These are phyloP conservation scores for Stegodyphus dumicola DNA, from an alignment of 1,140 invertebrate genomes.

Conservation along the genomic window DNA sequence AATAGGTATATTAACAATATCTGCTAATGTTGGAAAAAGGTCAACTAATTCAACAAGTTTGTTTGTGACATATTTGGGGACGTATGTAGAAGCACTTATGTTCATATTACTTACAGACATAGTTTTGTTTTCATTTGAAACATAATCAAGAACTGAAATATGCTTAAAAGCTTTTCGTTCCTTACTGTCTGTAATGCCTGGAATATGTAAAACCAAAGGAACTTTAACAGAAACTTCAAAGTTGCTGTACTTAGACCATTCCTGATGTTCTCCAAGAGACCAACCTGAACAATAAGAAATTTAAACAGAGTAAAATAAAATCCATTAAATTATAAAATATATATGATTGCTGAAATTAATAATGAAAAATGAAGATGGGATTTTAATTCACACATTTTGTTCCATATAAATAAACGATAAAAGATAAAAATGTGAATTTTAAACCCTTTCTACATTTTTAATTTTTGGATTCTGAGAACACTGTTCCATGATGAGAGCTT, in stretches of 20 bases:
- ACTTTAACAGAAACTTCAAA: slow-evolving; percentile 83
- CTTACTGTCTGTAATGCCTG: slow-evolving; percentile 69
- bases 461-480: too few species aligned
- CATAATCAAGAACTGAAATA: background rate
- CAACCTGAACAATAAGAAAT: slow-evolving; percentile 74
- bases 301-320: too few species aligned
- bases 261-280: slow-evolving; percentile 89
- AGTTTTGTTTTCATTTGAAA: background rate
- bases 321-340: too few species aligned
- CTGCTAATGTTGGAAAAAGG: slow-evolving; percentile 85
- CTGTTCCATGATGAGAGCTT: too few species aligned
- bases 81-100: background rate
- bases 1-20: slow-evolving; percentile 74
- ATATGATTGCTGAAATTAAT: too few species aligned
- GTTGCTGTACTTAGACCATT: slow-evolving; percentile 92
- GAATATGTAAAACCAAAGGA: slow-evolving; percentile 81
- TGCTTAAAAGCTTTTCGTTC: slow-evolving; percentile 34
- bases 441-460: too few species aligned
- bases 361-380: too few species aligned
- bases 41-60: slow-evolving; percentile 81
- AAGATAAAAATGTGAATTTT: too few species aligned
- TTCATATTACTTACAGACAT: background rate
- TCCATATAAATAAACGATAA: too few species aligned
- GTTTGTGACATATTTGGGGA: slow-evolving; percentile 49
- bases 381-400: too few species aligned